Percentiles rank a stretch among this genome's conserved stretches.
These are phyloP conservation scores for Reticulitermes lucifugus DNA, from an alignment of 2,888 invertebrate species.

Conservation along the genomic window DNA sequence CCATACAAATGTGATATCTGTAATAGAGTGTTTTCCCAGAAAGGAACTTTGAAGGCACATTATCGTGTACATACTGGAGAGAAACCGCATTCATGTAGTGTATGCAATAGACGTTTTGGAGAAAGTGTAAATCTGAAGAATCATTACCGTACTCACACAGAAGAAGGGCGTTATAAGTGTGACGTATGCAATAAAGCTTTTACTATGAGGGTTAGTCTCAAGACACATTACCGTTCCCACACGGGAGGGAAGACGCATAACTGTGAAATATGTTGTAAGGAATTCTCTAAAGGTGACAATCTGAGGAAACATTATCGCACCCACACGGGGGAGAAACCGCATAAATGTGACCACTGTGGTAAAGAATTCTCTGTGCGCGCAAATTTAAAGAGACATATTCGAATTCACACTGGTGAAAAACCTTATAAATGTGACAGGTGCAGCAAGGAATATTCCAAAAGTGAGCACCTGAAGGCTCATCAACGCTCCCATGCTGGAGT, in stretches of 20 bases:
- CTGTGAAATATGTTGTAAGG: neutral
- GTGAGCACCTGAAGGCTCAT: too few relatives aligned
- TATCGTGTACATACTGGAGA: neutral
- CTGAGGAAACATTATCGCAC: neutral
- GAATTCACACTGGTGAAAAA: neutral
- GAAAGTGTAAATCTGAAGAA: neutral
- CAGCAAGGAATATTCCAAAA: neutral
- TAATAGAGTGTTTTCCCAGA: neutral
- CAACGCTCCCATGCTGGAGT: too few relatives aligned
- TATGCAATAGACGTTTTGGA: neutral
- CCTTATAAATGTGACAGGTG: neutral
- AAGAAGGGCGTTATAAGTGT: neutral
- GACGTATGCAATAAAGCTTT: neutral
- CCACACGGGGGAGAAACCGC: neutral
- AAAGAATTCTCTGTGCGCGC: neutral
- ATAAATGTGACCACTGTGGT: neutral
- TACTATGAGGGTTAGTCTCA: neutral
- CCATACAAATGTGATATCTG: slow-evolving; percentile 3
- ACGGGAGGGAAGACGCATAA: neutral
- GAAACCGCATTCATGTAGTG: neutral
- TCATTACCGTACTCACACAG: neutral
- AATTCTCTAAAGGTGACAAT: neutral
- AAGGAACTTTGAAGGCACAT: neutral
- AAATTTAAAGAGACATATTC: neutral
- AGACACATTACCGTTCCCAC: neutral